Percentiles rank a stretch among this genome's conserved stretches.
Conservation (phyloP, 1,140 invertebrate genomes). For the Drosophila oshimai region DNA sequence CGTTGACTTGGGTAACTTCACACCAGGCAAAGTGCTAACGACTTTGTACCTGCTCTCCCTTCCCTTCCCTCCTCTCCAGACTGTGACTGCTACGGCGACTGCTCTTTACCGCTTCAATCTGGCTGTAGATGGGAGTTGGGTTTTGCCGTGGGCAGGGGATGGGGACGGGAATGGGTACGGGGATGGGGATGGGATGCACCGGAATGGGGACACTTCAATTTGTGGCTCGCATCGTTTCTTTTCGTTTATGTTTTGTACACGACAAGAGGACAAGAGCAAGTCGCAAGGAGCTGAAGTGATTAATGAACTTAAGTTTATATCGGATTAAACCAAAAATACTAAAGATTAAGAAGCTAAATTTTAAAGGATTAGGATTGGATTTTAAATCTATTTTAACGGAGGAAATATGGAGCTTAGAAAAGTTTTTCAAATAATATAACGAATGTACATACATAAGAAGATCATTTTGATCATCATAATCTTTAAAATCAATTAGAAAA, state of each 20-base stretch:
- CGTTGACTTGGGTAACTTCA: constrained; percentile 61
- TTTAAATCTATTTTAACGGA: too few species aligned
- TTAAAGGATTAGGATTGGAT: too few species aligned
- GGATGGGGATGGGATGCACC: constrained; percentile 1
- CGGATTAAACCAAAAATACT: not conserved
- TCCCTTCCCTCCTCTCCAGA: not conserved
- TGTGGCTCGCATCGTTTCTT: not conserved
- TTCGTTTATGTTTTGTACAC: not conserved
- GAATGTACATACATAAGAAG: too few species aligned
- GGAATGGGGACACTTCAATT: constrained; percentile 37
- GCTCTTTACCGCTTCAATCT: not conserved
- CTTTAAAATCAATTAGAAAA: too few species aligned
- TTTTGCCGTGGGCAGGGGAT: not conserved
- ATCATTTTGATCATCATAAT: too few species aligned
- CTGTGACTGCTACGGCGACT: too few species aligned
- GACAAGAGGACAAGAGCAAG: not conserved
- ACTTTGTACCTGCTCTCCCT: constrained; percentile 66
- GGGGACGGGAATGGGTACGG: too few species aligned
- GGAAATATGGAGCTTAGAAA: too few species aligned
- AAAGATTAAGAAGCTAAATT: too few species aligned
- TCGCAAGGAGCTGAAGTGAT: not conserved
- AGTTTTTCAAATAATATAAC: too few species aligned
- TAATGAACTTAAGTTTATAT: not conserved
- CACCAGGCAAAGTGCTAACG: constrained; percentile 69
- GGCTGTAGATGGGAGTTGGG: not conserved